Conservation (phyloP, 2,888 invertebrate genomes). For the Pyrocoelia pectoralis region DNA sequence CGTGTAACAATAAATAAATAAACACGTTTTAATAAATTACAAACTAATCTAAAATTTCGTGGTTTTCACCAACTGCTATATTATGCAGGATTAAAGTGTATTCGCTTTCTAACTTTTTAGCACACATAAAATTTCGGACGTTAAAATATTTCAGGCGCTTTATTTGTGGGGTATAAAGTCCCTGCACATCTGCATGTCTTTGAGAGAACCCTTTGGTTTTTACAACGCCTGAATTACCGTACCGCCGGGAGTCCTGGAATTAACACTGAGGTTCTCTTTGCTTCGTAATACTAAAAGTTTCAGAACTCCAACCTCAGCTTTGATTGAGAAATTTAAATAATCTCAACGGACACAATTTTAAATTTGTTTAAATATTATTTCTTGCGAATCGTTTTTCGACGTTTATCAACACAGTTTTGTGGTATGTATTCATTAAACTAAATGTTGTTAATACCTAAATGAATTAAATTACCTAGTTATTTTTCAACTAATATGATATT, state of each 20-base stretch:
- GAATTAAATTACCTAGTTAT: neutral
- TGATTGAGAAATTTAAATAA: constrained; percentile 43
- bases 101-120: constrained; percentile 41
- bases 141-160: constrained; percentile 42
- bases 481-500: constrained; percentile 3
- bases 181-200: constrained; percentile 52
- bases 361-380: neutral
- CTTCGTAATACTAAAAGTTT: constrained; percentile 37
- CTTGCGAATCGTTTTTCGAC: neutral
- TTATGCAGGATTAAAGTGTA: constrained; percentile 38
- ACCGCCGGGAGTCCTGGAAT: constrained; percentile 51
- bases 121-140: constrained; percentile 41
- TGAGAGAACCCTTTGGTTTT: constrained; percentile 53
- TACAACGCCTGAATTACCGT: constrained; percentile 49
- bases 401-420: neutral
- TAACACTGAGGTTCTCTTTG: constrained; percentile 43
- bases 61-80: constrained; percentile 34
- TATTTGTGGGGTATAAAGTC: constrained; percentile 40
- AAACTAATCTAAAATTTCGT: constrained; percentile 26
- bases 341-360: constrained; percentile 14
- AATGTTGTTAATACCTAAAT: neutral
- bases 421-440: too few relatives aligned
- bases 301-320: constrained; percentile 44
- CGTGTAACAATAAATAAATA: constrained; percentile 21
- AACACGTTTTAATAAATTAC: constrained; percentile 29